Evolutionary conservation across 1,140 invertebrate species (phyloP).

Genomic region (Tyrophagus putrescentiae): DNA sequence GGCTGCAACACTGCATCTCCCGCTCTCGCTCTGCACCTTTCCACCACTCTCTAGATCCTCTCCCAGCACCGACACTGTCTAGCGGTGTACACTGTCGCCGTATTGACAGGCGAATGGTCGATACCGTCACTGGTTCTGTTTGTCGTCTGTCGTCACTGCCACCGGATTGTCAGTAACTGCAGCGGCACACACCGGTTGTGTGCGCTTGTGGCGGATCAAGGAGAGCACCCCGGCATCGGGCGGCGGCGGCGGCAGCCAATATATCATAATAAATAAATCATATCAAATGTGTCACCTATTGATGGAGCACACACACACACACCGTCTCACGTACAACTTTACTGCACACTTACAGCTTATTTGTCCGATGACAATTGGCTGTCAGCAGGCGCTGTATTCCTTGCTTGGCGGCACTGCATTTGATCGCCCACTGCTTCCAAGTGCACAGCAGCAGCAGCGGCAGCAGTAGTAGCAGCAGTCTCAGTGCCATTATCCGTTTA

Average conservation of each 20-base stretch:
- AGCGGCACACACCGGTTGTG: too few relatives aligned
- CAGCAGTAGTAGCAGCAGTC: too few relatives aligned
- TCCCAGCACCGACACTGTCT: too few relatives aligned
- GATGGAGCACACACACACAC: background rate
- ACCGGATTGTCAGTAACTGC: too few relatives aligned
- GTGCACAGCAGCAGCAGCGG: too few relatives aligned
- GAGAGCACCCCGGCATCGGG: too few relatives aligned
- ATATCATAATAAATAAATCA: slow-evolving; percentile 14
- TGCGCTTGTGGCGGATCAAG: too few relatives aligned
- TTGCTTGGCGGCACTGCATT: slow-evolving; percentile 1
- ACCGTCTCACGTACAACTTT: background rate
- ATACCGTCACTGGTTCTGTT: slow-evolving; percentile 7
- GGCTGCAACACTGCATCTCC: too few relatives aligned
- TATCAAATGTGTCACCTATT: slow-evolving; percentile 3
- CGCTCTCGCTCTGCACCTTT: too few relatives aligned
- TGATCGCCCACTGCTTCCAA: background rate
- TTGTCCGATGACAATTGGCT: background rate
- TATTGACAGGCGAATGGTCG: background rate
- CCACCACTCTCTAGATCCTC: too few relatives aligned
- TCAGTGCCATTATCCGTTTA: background rate
- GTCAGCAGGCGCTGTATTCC: background rate
- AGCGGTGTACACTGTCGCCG: background rate
- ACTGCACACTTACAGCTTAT: background rate
- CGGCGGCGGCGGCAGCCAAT: background rate
- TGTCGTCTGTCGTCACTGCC: background rate